phyloP scores from a whole-genome alignment of 2,888 invertebrate genomes.

The Galerucella pusilla region DNA sequence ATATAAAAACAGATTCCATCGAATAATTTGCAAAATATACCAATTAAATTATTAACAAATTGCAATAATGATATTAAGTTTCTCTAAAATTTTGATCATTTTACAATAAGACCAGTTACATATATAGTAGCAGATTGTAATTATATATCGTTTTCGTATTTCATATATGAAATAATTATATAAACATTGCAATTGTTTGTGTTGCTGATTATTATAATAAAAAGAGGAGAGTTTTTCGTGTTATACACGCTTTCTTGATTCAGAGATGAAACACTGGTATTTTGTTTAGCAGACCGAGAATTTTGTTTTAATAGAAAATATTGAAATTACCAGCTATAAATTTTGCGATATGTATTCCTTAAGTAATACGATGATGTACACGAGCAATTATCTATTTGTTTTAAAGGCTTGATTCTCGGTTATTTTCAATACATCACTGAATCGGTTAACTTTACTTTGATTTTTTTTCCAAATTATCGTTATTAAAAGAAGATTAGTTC shows the following conservation, averaged over 20 bases:
- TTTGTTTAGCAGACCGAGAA: conserved; percentile 50
- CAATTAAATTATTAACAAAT: too few relatives aligned
- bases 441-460: conserved; percentile 3
- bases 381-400: conserved; percentile 26
- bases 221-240: conserved; percentile 50
- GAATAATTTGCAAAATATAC: too few relatives aligned
- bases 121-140: conserved; percentile 40
- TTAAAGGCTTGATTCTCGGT: conserved; percentile 22
- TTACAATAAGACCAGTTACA: conserved; percentile 1
- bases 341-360: conserved; percentile 20
- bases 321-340: conserved; percentile 43
- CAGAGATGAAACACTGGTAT: conserved; percentile 56
- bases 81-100: conserved; percentile 11
- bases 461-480: neutral
- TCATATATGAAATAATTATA: conserved; percentile 55
- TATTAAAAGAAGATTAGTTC: neutral
- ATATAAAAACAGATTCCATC: too few relatives aligned
- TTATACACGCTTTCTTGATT: conserved; percentile 60
- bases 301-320: conserved; percentile 49
- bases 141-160: conserved; percentile 49
- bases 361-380: conserved; percentile 13
- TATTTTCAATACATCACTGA: conserved; percentile 31
- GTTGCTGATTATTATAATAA: conserved; percentile 48
- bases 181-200: conserved; percentile 54
- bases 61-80: neutral